Evolutionary conservation across 2,888 invertebrate species (phyloP).

Genomic region (Notodromas monacha): DNA sequence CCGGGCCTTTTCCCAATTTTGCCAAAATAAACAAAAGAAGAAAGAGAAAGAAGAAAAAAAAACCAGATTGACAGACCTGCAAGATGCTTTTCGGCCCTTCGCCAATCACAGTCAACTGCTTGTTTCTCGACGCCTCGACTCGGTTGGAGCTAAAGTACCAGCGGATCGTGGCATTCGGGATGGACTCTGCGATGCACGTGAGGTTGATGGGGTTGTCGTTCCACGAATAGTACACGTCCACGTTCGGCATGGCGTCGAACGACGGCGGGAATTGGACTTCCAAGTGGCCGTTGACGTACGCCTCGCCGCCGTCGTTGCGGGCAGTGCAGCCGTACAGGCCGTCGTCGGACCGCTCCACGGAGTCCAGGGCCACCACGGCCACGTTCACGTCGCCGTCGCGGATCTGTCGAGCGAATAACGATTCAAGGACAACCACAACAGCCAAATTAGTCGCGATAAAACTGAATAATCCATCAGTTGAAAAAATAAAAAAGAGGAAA

Average conservation of each 20-base stretch:
- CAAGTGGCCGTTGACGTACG: slow-evolving; percentile 42
- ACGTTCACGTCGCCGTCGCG: no score
- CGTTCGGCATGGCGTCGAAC: slow-evolving; percentile 29
- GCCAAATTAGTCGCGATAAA: no score
- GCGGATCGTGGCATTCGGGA: slow-evolving; percentile 65
- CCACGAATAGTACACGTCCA: slow-evolving; percentile 43
- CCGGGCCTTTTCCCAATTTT: no score
- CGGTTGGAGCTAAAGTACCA: slow-evolving; percentile 28
- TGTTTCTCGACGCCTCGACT: slow-evolving; percentile 12
- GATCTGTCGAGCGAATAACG: no score
- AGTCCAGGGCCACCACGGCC: no score
- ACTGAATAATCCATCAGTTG: no score
- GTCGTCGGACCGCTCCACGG: slow-evolving; percentile 46
- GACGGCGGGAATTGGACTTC: slow-evolving; percentile 48
- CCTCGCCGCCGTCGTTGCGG: slow-evolving; percentile 37
- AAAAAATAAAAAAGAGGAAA: no score
- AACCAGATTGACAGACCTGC: no score
- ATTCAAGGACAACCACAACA: no score
- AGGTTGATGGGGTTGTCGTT: slow-evolving; percentile 42
- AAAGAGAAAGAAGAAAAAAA: no score
- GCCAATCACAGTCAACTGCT: slow-evolving; percentile 21
- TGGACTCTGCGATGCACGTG: slow-evolving; percentile 42
- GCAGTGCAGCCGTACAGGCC: slow-evolving; percentile 64
- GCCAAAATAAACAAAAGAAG: no score
- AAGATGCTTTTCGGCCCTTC: slow-evolving; percentile 36